Base-by-base conservation (phyloP, 92 coral and sea anemone genomes). In the Palythoa heliodiscus region DNA sequence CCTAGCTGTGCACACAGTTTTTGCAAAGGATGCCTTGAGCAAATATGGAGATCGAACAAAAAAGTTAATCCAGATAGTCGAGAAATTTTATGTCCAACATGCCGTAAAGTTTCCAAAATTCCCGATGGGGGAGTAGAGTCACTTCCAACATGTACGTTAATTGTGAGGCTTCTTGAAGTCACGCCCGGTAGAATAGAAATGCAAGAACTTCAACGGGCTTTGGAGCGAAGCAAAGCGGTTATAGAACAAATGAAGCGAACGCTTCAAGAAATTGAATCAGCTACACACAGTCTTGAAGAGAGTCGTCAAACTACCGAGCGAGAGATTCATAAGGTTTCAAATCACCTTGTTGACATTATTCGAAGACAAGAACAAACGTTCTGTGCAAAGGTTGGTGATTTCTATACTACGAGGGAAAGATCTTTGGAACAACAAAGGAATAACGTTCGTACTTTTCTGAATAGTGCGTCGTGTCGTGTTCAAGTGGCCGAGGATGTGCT, bases 1-100 rank as follows among this genome's bases (percentile, higher is more conserved):
- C 89, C 96, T 11, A 77, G 79, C n/a, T 94, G 98, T 88, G 93
- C 98, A 58, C 98, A 94, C 80, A 87, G 86, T 86, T 88, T 92
- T 2, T 94, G 98, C 78, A 92, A 89, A 79, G 91, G 73, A 29
- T 94, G 98, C 53, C 90, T 94, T 29, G 98, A 94, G 20, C 89
- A 91, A 48, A 90, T 94, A 95, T 86, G 86, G 12, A 82, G 86
- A 2, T 14, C 83, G 20, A 77, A 69, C 23, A 22, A 37, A 29
- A 25, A 29, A 11, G 7, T 25, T 22, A 69, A 86, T 25, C 82
- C 87, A 0, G 87, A 79, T 54, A 93, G 58, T 20, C 84, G 57
- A 66, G 73, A 80, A 67, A 86, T 94, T 64, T 78, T 83, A 2
- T 94, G 98, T 64, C 98, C 98, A 20, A 92, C 93, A 23, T 94